A percentile compares a stretch with the other conserved stretches of the same genome.
Evolutionary conservation across 2,113 vertebrate genomes (phyloP).

Genomic region (Gallinago media): DNA sequence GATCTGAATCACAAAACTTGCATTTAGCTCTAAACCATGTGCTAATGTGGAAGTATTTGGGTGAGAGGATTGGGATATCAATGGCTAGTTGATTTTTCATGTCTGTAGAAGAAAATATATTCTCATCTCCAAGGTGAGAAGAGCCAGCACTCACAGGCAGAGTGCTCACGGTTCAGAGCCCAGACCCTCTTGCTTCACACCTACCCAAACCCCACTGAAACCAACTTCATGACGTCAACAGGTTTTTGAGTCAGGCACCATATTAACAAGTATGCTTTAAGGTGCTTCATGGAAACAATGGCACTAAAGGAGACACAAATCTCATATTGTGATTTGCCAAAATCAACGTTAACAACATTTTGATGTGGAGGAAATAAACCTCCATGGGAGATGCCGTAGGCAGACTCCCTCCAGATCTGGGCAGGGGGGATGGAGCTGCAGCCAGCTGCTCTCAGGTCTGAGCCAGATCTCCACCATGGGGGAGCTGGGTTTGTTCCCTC

Average conservation of each 20-base stretch:
- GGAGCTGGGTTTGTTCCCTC: neutral
- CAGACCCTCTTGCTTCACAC: neutral
- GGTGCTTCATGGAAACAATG: neutral
- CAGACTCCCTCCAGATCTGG: neutral
- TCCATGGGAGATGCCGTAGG: neutral
- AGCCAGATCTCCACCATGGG: neutral
- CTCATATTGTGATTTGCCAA: neutral
- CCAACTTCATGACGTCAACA: rapidly evolving
- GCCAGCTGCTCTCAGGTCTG: neutral
- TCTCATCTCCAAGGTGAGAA: neutral
- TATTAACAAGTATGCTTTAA: neutral
- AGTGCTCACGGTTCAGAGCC: neutral
- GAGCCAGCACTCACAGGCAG: neutral
- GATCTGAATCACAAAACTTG: neutral
- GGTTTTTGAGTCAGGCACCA: neutral
- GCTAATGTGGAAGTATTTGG: neutral
- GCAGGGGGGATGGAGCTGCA: neutral
- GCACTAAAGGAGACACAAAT: neutral
- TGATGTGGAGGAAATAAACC: neutral
- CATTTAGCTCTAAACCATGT: neutral
- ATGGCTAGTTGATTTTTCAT: neutral
- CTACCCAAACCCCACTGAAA: neutral
- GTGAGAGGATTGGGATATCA: neutral
- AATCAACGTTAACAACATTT: neutral
- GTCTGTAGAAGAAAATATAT: neutral